These are phyloP conservation scores for Diplodus sargus DNA, from an alignment of 2,797 vertebrate genomes.

Conservation along the genomic window DNA sequence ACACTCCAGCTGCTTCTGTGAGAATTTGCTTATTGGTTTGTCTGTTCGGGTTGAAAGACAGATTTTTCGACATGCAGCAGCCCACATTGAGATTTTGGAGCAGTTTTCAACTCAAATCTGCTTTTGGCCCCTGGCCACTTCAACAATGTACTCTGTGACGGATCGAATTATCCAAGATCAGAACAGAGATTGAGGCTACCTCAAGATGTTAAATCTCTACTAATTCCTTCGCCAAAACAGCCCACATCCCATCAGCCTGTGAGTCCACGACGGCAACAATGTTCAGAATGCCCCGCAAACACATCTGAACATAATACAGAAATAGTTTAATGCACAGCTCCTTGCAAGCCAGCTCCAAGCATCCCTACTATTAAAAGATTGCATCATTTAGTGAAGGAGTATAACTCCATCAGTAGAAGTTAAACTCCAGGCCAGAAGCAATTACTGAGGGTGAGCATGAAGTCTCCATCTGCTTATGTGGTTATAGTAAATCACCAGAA, in stretches of 20 bases:
- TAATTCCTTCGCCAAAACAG: conserved; percentile 26
- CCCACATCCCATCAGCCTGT: conserved; percentile 19
- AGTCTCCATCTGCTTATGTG: neutral
- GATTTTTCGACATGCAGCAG: conserved; percentile 7
- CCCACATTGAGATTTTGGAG: conserved; percentile 39
- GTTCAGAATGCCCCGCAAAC: neutral
- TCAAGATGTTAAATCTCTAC: conserved; percentile 32
- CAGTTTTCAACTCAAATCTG: conserved; percentile 27
- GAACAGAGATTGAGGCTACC: conserved; percentile 44
- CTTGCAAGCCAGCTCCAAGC: neutral
- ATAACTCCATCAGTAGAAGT: neutral
- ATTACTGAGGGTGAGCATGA: neutral
- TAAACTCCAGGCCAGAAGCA: neutral
- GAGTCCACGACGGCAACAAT: conserved; percentile 18
- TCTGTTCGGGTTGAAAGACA: conserved; percentile 39
- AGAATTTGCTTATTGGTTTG: neutral
- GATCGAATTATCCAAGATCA: conserved; percentile 56
- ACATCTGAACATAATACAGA: conserved; percentile 12
- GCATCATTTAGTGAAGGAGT: neutral
- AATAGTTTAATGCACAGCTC: conserved; percentile 11
- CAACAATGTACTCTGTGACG: conserved; percentile 37
- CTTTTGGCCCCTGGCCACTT: conserved; percentile 31
- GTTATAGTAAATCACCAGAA: neutral
- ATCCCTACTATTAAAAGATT: neutral
- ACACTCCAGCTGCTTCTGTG: conserved; percentile 8